phyloP scores from a whole-genome alignment of 2,888 invertebrate species.

The Priocnemis perturbator region DNA sequence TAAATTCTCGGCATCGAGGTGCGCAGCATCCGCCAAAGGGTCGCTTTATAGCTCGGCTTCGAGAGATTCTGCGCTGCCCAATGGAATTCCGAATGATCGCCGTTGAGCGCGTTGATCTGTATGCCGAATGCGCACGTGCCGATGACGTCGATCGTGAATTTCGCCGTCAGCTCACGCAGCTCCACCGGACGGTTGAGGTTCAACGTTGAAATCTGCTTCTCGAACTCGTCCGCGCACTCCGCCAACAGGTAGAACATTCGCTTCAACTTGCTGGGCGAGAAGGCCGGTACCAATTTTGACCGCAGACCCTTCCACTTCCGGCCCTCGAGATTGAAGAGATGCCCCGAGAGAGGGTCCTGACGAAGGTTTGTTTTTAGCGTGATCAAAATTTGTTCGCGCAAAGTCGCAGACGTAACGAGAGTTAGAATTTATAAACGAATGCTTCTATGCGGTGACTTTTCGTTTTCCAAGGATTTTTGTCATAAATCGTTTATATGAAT shows the following conservation, averaged over 20 bases:
- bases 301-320: slow-evolving; percentile 75
- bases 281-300: slow-evolving; percentile 75
- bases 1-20: slow-evolving; percentile 66
- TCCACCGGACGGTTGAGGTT: slow-evolving; percentile 59
- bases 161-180: slow-evolving; percentile 73
- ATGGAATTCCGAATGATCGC: slow-evolving; percentile 72
- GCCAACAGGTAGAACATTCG: slow-evolving; percentile 74
- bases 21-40: slow-evolving; percentile 70
- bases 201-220: slow-evolving; percentile 57
- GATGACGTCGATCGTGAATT: slow-evolving; percentile 77
- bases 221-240: slow-evolving; percentile 71
- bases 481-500: background rate
- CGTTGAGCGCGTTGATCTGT: slow-evolving; percentile 73
- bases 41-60: slow-evolving; percentile 67
- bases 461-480: no score
- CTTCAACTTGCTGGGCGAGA: slow-evolving; percentile 77
- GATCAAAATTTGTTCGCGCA: background rate
- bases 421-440: no score
- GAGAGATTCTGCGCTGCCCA: slow-evolving; percentile 70
- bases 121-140: slow-evolving; percentile 76
- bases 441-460: no score
- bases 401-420: no score
- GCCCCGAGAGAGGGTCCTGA: slow-evolving; percentile 69
- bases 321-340: slow-evolving; percentile 74
- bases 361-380: background rate